Conservation (phyloP, 2,888 invertebrate species). For the Parnassius smintheus region DNA sequence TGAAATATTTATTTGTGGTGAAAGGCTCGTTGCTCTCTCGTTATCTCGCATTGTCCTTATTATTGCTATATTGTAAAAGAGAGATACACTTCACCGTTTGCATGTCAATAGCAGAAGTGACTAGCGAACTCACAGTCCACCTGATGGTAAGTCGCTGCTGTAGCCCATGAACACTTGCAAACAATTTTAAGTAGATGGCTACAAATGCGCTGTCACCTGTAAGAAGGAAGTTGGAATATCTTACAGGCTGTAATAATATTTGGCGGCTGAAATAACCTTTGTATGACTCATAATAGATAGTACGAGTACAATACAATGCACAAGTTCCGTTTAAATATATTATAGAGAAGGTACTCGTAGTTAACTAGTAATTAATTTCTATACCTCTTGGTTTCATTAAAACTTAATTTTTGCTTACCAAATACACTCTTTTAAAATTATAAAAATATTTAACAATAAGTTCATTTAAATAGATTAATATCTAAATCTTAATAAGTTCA, state of each 20-base stretch:
- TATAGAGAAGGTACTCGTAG: not conserved
- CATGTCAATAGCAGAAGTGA: constrained; percentile 46
- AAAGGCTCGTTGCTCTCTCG: constrained; percentile 42
- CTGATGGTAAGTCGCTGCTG: no score
- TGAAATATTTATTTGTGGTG: constrained; percentile 64
- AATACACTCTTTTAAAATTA: not conserved
- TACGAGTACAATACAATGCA: not conserved
- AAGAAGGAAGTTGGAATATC: no score
- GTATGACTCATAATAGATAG: no score
- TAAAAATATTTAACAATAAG: no score
- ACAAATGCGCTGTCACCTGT: no score
- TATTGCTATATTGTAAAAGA: constrained; percentile 42
- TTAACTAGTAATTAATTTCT: not conserved
- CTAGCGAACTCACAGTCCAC: constrained; percentile 16
- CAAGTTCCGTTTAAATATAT: constrained; percentile 8
- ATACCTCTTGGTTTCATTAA: not conserved
- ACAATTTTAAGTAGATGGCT: no score
- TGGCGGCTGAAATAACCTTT: no score
- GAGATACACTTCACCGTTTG: constrained; percentile 42
- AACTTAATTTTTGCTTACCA: constrained; percentile 29
- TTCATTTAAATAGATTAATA: no score
- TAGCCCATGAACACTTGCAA: no score
- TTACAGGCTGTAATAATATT: no score
- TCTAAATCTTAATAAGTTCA: no score
- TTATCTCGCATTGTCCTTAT: constrained; percentile 50